Conservation (phyloP, 2,113 vertebrate species). For the Eulemur rufifrons region DNA sequence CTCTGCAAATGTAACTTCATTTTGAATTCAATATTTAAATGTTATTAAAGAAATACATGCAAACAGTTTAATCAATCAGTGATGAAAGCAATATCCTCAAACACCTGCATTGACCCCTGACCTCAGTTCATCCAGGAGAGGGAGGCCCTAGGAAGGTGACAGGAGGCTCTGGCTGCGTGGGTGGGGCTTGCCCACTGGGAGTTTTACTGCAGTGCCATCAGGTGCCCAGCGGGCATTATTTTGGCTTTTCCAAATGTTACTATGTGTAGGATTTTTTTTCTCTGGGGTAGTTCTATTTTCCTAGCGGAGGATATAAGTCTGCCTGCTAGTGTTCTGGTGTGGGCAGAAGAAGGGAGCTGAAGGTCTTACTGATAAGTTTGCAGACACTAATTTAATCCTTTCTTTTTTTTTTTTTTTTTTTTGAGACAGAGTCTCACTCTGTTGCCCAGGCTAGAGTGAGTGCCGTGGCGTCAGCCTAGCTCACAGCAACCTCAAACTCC, state of each 20-base stretch:
- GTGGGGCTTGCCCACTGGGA: neutral
- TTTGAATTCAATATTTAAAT: conserved; percentile 3
- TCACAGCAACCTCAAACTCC: too few relatives aligned
- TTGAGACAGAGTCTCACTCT: too few relatives aligned
- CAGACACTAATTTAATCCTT: neutral
- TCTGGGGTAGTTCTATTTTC: neutral
- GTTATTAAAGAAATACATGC: neutral
- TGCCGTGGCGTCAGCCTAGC: too few relatives aligned
- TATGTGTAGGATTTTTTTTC: neutral
- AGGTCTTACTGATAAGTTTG: neutral
- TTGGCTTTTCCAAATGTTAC: neutral
- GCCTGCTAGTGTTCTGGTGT: neutral
- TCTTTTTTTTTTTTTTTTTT: neutral
- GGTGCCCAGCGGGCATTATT: neutral
- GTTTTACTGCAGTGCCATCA: neutral
- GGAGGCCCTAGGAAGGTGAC: neutral
- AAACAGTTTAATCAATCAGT: neutral
- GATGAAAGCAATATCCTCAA: neutral
- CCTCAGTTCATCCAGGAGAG: neutral
- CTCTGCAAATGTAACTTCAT: neutral
- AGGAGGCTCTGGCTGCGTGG: neutral
- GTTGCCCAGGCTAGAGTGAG: too few relatives aligned
- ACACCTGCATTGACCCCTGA: neutral
- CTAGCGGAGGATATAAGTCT: neutral
- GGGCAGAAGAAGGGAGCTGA: neutral